These are phyloP conservation scores for Podarcis raffonei DNA, from an alignment of 2,113 vertebrate species.

Conservation along the genomic window DNA sequence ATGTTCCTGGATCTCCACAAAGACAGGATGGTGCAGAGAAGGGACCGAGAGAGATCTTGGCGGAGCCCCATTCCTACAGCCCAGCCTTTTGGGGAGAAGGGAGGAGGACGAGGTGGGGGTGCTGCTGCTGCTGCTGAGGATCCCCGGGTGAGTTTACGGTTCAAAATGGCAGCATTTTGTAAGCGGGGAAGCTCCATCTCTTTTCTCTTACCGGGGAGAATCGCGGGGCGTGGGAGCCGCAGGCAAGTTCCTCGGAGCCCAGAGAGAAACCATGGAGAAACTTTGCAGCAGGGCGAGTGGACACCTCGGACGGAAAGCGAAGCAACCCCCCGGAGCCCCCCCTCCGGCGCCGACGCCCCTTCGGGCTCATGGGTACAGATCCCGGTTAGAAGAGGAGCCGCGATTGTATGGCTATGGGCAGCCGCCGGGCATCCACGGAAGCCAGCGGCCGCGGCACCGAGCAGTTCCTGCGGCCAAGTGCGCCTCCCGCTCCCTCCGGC, in stretches of 20 bases:
- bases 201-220: conserved; percentile 70
- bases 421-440: conserved; percentile 27
- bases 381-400: conserved; percentile 19
- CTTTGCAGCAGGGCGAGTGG: conserved; percentile 67
- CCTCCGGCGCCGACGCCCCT: background rate
- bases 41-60: background rate
- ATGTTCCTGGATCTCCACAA: background rate
- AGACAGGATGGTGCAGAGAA: background rate
- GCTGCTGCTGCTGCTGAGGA: background rate
- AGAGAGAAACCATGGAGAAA: conserved; percentile 71
- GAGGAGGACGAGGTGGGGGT: background rate
- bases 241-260: conserved; percentile 47
- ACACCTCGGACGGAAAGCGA: conserved; percentile 24
- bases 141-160: background rate
- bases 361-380: conserved; percentile 33
- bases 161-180: conserved; percentile 69
- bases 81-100: background rate
- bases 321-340: background rate
- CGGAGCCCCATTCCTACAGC: background rate
- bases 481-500: conserved; percentile 38
- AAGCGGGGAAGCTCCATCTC: background rate
- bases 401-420: conserved; percentile 16
- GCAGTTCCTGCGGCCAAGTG: conserved; percentile 62
- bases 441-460: background rate
- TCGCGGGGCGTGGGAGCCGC: conserved; percentile 28